Evolutionary conservation across 2,113 vertebrate species (phyloP), one percentile per base, ranked within the genome.

Genomic region (Carollia perspicillata): DNA sequence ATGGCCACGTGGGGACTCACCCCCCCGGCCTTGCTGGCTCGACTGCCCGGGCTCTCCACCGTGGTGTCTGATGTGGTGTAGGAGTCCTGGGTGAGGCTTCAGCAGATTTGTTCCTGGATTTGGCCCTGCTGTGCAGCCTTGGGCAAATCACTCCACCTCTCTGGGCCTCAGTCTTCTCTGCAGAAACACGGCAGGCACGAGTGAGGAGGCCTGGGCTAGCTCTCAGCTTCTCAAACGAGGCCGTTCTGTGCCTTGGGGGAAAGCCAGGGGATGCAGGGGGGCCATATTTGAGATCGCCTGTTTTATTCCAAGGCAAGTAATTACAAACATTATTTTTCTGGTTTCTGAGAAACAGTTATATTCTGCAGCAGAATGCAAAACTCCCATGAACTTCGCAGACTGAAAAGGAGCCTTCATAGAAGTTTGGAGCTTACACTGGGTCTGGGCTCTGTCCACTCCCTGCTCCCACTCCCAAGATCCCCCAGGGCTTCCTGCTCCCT

Each of bases 1-100:
- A 0, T 1, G 4, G 16, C 14, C 49, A 35, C 8, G 0, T 7
- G 28, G 23, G 12, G 13, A 58, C 47, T 20, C 6, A 3, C 55
- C 3, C 53, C 11, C 16, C 18, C 1, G 22, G 22, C 3, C 3
- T 28, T 17, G 65, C 44, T 1, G 6, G 42, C 18, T 40, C 2
- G 0, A 6, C 20, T 47, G 42, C 14, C 40, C 30, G 42, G 60
- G 55, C 22, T 37, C 37, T 13, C 6, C 6, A 8, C 66, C 13
- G 2, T 26, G 1, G 12, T 10, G 42, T 55, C 22, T 7, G 11
- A 9, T 18, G 51, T 11, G 22, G 40, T 2, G 0, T 5, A 0
- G 69, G 58, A 6, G 33, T 42, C 51, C 42, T 47, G 47, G 37
- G 13, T 20, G 20, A 42, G 63, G 10, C 49, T 69, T 65, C 74